Percentiles rank a stretch among this genome's conserved stretches.
Evolutionary conservation across 2,113 vertebrate species (phyloP).

Genomic region (Eira barbara): DNA sequence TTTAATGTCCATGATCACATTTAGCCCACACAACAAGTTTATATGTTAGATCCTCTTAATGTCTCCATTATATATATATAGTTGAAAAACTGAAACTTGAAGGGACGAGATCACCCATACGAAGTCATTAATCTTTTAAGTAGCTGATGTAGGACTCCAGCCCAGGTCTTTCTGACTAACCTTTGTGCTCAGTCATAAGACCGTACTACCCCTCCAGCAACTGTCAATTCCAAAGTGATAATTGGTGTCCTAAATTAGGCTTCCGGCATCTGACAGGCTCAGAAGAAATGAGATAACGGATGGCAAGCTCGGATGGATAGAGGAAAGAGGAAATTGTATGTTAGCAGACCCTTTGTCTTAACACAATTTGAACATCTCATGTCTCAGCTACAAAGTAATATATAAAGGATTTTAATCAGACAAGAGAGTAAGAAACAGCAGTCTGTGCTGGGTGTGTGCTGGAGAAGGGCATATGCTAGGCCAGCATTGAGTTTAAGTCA

Average conservation of each 20-base stretch:
- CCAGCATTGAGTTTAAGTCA: background rate
- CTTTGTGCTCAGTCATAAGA: background rate
- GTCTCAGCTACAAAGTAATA: slow-evolving; percentile 7
- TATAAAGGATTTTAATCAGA: slow-evolving; percentile 2
- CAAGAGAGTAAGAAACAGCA: background rate
- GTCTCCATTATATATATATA: background rate
- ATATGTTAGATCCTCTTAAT: background rate
- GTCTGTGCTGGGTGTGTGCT: background rate
- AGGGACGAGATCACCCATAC: background rate
- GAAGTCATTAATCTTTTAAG: background rate
- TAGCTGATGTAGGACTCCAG: background rate
- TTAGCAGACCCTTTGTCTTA: background rate
- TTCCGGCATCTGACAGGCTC: slow-evolving; percentile 6
- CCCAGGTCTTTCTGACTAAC: background rate
- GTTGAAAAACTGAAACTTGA: background rate
- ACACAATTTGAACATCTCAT: background rate
- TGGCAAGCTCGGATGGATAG: background rate
- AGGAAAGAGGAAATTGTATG: slow-evolving; percentile 19
- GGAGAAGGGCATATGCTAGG: background rate
- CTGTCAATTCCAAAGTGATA: background rate
- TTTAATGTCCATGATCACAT: background rate
- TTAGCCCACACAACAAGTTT: background rate
- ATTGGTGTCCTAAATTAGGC: slow-evolving; percentile 17
- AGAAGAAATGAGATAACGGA: background rate
- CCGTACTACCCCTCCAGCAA: background rate